Conservation (phyloP, 2,113 vertebrate genomes). For the Alethe castanea region DNA sequence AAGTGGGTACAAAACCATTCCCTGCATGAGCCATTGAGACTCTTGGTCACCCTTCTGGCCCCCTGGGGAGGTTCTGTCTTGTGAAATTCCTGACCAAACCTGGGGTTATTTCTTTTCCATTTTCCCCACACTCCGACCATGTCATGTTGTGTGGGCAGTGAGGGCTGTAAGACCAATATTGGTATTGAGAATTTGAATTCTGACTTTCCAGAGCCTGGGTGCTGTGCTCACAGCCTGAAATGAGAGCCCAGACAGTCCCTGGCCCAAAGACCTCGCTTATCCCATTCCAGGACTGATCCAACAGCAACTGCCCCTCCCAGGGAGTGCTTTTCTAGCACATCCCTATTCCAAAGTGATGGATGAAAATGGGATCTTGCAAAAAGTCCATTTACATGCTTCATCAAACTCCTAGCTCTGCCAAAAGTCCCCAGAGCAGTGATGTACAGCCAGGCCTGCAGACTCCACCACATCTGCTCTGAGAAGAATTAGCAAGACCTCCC, state of each 20-base stretch:
- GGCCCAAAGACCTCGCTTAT: background rate
- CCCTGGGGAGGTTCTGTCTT: too few relatives aligned
- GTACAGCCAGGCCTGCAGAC: constrained; percentile 27
- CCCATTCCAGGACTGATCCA: background rate
- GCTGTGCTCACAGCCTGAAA: background rate
- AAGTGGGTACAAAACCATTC: background rate
- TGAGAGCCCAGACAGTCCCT: background rate
- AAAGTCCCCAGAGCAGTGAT: background rate
- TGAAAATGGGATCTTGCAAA: constrained; percentile 13
- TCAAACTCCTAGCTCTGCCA: background rate
- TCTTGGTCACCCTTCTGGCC: too few relatives aligned
- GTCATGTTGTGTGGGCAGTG: background rate
- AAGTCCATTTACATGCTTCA: constrained; percentile 54
- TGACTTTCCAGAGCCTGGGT: background rate
- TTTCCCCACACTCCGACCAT: background rate
- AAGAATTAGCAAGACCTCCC: constrained; percentile 16
- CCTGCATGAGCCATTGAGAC: background rate
- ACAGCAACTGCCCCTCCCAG: background rate
- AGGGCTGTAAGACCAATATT: background rate
- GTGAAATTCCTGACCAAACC: background rate
- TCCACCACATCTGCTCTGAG: constrained; percentile 37
- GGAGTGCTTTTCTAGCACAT: background rate
- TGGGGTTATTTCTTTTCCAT: background rate
- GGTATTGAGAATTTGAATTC: background rate
- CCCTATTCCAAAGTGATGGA: background rate